Evolutionary conservation across 2,113 vertebrate species (phyloP), one percentile per base, ranked within the genome.

Genomic region (Stegostoma tigrinum): DNA sequence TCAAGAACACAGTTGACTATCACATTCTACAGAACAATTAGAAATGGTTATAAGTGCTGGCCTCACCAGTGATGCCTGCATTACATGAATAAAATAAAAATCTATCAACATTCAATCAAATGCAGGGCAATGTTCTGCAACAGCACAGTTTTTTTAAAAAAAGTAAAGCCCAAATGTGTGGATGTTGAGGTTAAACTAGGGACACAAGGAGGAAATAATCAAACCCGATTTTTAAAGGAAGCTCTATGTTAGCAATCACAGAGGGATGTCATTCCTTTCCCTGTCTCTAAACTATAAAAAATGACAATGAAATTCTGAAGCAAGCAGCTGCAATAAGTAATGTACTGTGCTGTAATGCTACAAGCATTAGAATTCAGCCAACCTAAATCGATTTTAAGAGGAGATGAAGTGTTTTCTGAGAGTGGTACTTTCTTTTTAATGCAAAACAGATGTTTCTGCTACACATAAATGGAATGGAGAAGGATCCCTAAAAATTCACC

Each of bases 321-420:
- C 42, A 52, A 95, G 24, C 94, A 95, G 94, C 94, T 95, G 94
- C 94, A 95, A 95, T 27, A 95, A 95, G 42, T 48, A 95, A 95
- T 21, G 30, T 48, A 72, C 94, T 30, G 24, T 34, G 42, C 38
- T 7, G 12, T 72, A 48, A 72, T 95, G 94, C 67, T 95, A 70
- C 94, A 95, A 95, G 52, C 21, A 70, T 95, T 52, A 52, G 42
- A 52, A 72, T 75, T 95, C 94, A 95, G 67, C 94, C 68, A 52
- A 70, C 45, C 68, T 95, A 75, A 95, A 95, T 95, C 67, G 94
- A 95, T 95, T 95, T 72, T 75, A 34, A 52, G 94, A 70, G 94
- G 67, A 95, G 67, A 70, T 95, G 94, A 95, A 95, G 45, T 95
- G 94, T 95, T 95, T 95, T 95, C 94, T 95, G 94, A 95, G 94